Percentiles rank a stretch among this genome's conserved stretches.
Evolutionary conservation across 2,113 vertebrate species (phyloP).

Genomic region (Cheilinus undulatus): DNA sequence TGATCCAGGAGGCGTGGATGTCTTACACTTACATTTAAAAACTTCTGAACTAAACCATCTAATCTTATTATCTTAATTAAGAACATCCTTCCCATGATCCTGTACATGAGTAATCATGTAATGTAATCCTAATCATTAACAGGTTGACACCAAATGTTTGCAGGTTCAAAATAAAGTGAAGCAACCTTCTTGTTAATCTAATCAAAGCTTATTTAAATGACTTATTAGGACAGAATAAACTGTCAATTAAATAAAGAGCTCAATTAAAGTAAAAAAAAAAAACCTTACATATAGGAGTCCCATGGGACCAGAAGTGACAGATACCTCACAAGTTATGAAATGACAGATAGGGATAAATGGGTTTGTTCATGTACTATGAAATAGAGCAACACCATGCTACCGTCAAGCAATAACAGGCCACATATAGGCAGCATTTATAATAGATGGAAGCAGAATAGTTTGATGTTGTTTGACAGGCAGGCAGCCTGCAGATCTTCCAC

Average conservation of each 20-base stretch:
- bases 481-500: conserved; percentile 33
- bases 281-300: conserved; percentile 72
- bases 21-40: conserved; percentile 15
- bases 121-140: not conserved
- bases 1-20: not conserved
- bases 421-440: conserved; percentile 60
- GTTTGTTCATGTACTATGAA: conserved; percentile 81
- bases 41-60: not conserved
- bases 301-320: conserved; percentile 78
- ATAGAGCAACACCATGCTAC: conserved; percentile 66
- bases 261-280: conserved; percentile 73
- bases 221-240: conserved; percentile 74
- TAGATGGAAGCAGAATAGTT: conserved; percentile 39
- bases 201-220: conserved; percentile 39
- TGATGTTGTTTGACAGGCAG: conserved; percentile 70
- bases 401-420: conserved; percentile 70
- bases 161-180: conserved; percentile 14
- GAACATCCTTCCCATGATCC: not conserved
- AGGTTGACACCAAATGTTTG: not conserved
- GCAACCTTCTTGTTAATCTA: conserved; percentile 24
- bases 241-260: conserved; percentile 82
- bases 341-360: conserved; percentile 81
- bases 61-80: conserved; percentile 19
- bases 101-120: conserved; percentile 3
- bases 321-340: conserved; percentile 78